These are phyloP conservation scores for Lagopus muta DNA, from an alignment of 2,113 vertebrate genomes.

Conservation along the genomic window DNA sequence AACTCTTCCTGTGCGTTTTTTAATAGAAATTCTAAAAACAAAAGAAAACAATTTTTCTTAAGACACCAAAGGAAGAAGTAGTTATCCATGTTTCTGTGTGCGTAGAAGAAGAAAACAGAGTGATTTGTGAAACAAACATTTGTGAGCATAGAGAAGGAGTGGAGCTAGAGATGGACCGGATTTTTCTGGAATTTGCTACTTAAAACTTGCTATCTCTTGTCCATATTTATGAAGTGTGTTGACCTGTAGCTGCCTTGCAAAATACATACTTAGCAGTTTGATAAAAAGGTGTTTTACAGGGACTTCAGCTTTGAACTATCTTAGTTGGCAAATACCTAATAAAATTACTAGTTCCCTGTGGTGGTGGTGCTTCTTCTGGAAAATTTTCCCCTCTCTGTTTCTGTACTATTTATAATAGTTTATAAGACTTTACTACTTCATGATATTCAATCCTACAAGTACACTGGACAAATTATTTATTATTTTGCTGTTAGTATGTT, in stretches of 20 bases:
- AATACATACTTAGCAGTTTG: background rate
- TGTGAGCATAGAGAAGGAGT: background rate
- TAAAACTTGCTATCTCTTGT: background rate
- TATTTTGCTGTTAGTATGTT: background rate
- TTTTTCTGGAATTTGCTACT: background rate
- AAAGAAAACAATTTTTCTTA: background rate
- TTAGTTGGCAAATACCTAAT: background rate
- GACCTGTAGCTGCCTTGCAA: background rate
- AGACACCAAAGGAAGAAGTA: background rate
- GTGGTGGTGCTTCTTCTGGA: background rate
- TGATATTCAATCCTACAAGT: background rate
- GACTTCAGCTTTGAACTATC: background rate
- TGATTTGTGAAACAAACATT: background rate
- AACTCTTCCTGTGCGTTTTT: background rate
- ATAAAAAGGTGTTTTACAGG: background rate
- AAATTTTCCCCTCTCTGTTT: background rate
- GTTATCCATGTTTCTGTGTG: background rate
- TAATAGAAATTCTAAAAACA: background rate
- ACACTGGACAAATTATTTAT: background rate
- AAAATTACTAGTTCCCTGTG: background rate
- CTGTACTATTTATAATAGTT: background rate
- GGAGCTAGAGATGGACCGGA: background rate
- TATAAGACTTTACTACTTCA: background rate
- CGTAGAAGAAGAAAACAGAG: background rate
- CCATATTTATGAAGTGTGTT: background rate